A percentile compares a stretch with the other conserved stretches of the same genome.
Evolutionary conservation across 2,797 vertebrate species (phyloP).

Genomic region (Notolabrus celidotus): DNA sequence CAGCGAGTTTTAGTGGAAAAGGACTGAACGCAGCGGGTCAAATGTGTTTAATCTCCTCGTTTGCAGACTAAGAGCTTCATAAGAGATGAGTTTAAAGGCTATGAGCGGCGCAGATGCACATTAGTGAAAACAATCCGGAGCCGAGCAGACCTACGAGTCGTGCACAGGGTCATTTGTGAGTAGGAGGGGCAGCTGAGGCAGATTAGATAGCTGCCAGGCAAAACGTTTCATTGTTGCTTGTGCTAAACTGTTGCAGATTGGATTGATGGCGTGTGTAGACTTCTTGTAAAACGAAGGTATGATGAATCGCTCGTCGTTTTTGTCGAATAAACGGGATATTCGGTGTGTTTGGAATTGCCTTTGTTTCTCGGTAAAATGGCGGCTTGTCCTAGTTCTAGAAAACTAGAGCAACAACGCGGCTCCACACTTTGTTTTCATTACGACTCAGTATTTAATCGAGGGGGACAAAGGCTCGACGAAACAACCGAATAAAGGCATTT

Average conservation of each 20-base stretch:
- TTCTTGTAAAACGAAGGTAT: conserved; percentile 63
- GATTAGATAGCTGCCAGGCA: conserved; percentile 77
- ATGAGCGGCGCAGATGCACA: conserved; percentile 41
- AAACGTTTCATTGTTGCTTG: conserved; percentile 67
- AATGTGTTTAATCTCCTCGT: not conserved
- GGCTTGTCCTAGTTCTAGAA: conserved; percentile 86
- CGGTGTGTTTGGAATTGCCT: conserved; percentile 67
- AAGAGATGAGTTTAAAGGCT: conserved; percentile 2
- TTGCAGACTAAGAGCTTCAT: not conserved
- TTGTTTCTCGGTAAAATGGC: conserved; percentile 90
- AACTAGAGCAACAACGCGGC: conserved; percentile 83
- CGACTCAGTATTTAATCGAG: not conserved
- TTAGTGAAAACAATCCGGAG: conserved; percentile 54
- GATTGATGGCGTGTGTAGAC: conserved; percentile 60
- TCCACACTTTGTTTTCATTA: conserved; percentile 58
- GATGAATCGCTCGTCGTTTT: conserved; percentile 43
- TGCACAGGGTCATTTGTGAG: conserved; percentile 80
- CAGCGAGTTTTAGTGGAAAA: conserved; percentile 1
- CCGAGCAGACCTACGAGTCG: conserved; percentile 75
- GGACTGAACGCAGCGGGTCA: not conserved
- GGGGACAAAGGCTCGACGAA: not conserved
- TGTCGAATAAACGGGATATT: conserved; percentile 59
- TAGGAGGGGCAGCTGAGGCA: conserved; percentile 84
- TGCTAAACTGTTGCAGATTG: conserved; percentile 64
- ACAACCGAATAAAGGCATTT: not conserved